Evolutionary conservation across 2,113 vertebrate species (phyloP).

Genomic region (Brienomyrus longianalis): DNA sequence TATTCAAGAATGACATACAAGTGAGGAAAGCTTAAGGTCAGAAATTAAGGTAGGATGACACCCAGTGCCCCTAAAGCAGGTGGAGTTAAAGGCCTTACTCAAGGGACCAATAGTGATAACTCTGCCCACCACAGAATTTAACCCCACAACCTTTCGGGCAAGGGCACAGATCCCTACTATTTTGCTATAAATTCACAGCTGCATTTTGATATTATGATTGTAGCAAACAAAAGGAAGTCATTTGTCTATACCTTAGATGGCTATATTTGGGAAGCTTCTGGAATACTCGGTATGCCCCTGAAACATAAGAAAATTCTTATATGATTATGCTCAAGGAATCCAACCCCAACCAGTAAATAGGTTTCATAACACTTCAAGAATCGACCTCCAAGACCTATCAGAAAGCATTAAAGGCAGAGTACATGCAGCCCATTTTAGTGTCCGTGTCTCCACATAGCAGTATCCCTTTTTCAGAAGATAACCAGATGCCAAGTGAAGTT

Average conservation of each 20-base stretch:
- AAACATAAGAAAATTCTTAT: slow-evolving; percentile 30
- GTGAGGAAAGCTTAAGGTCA: background rate
- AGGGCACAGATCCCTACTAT: background rate
- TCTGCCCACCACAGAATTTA: background rate
- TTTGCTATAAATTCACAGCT: background rate
- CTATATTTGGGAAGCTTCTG: slow-evolving; percentile 64
- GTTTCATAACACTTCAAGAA: background rate
- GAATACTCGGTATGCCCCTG: slow-evolving; percentile 80
- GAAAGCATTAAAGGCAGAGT: background rate
- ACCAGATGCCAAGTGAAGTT: background rate
- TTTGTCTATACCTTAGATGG: slow-evolving; percentile 66
- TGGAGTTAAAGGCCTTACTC: background rate
- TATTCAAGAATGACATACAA: background rate
- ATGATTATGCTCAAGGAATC: background rate
- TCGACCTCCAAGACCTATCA: background rate
- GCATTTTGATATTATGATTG: background rate
- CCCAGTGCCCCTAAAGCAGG: background rate
- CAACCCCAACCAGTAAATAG: background rate
- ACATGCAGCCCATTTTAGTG: background rate
- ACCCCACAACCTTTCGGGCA: background rate
- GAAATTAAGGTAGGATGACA: background rate
- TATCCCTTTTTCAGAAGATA: background rate
- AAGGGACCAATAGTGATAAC: background rate
- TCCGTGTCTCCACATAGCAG: background rate
- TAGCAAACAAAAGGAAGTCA: background rate